Conservation (phyloP, 92 coral and sea anemone species). For the Isaurus tuberculatus region DNA sequence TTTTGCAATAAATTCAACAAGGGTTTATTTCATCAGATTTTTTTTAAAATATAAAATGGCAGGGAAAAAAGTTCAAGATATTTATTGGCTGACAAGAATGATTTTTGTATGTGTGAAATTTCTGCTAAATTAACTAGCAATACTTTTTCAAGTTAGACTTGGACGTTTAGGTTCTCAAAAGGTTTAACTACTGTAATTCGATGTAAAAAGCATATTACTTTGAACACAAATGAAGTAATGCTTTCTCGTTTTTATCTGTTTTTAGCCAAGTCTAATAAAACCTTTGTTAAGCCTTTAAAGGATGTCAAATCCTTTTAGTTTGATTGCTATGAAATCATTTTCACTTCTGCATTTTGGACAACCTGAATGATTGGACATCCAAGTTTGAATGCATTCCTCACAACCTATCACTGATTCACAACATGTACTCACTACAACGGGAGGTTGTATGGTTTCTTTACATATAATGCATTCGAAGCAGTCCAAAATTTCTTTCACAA, state of each 20-base stretch:
- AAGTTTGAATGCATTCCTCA: not conserved
- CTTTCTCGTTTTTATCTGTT: not conserved
- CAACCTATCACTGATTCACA: constrained; percentile 3
- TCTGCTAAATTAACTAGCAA: too few species aligned
- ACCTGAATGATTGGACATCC: not conserved
- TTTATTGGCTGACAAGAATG: too few species aligned
- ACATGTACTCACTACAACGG: not conserved
- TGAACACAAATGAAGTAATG: not conserved
- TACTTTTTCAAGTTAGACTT: too few species aligned
- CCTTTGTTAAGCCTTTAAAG: not conserved
- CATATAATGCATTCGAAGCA: not conserved
- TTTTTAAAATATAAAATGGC: not conserved
- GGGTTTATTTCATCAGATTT: not conserved
- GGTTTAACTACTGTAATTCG: too few species aligned
- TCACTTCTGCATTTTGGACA: constrained; percentile 22
- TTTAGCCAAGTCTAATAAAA: not conserved
- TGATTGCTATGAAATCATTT: not conserved
- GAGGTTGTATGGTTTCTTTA: not conserved
- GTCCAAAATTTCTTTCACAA: not conserved
- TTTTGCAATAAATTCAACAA: not conserved
- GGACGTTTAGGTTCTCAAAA: too few species aligned
- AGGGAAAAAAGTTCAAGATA: not conserved
- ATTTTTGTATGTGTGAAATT: too few species aligned
- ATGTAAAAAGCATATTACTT: too few species aligned
- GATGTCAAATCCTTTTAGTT: not conserved